phyloP scores from a whole-genome alignment of 2,888 invertebrate genomes.

The Xestia c-nigrum region DNA sequence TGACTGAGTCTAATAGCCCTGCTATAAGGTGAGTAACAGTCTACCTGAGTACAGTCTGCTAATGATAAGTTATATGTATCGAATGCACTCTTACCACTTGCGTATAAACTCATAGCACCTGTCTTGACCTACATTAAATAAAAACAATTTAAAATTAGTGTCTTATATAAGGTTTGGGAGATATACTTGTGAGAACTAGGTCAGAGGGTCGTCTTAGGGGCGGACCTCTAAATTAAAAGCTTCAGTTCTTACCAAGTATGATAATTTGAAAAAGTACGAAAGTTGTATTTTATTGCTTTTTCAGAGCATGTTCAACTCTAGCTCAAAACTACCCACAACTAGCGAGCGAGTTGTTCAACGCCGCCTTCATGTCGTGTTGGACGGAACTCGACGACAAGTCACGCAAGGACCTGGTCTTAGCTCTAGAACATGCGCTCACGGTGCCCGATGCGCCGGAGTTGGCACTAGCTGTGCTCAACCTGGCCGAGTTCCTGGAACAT shows the following conservation, averaged over 20 bases:
- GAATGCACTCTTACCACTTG: background rate
- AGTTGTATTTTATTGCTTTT: slow-evolving; percentile 32
- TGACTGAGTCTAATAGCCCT: slow-evolving; percentile 98
- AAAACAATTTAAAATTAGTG: background rate
- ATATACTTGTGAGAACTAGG: too few relatives aligned
- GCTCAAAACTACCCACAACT: slow-evolving; percentile 98
- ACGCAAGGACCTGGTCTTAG: slow-evolving; percentile 95
- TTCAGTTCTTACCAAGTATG: too few relatives aligned
- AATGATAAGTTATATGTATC: background rate
- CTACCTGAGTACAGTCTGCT: background rate
- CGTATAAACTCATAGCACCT: too few relatives aligned
- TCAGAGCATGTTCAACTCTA: slow-evolving; percentile 96
- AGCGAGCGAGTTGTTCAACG: slow-evolving; percentile 98
- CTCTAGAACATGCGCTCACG: slow-evolving; percentile 96
- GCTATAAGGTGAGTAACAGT: slow-evolving; percentile 91
- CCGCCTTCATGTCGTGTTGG: slow-evolving; percentile 99
- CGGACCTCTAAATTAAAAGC: background rate
- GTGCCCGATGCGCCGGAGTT: slow-evolving; percentile 98
- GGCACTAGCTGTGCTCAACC: slow-evolving; percentile 97
- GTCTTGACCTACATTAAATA: background rate
- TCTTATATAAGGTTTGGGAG: background rate
- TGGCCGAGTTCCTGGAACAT: slow-evolving; percentile 99
- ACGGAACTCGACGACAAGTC: slow-evolving; percentile 96
- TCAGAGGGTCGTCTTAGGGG: too few relatives aligned
- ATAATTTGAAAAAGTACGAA: background rate